Percentiles rank a stretch among this genome's conserved stretches.
Evolutionary conservation across 2,113 vertebrate species (phyloP).

Genomic region (Eulacestoma nigropectus): DNA sequence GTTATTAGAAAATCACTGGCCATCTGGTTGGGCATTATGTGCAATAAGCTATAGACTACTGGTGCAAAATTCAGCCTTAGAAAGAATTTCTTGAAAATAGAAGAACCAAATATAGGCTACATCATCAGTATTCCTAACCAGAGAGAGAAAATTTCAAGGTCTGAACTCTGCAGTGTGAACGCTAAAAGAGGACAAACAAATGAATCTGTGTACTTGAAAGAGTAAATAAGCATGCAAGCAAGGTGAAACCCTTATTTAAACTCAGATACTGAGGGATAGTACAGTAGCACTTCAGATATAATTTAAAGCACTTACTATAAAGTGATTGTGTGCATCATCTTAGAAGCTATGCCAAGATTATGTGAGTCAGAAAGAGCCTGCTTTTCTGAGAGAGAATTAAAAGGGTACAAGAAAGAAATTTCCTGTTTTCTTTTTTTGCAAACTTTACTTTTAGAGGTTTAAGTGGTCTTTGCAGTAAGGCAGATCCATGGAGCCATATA

Average conservation of each 20-base stretch:
- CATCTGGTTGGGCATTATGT: not conserved
- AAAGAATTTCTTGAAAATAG: not conserved
- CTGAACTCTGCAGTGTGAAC: not conserved
- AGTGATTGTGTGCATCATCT: not conserved
- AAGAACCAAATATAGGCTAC: not conserved
- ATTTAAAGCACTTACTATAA: not conserved
- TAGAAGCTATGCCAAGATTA: not conserved
- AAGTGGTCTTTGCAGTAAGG: not conserved
- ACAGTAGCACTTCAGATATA: not conserved
- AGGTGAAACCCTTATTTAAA: not conserved
- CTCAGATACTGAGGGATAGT: not conserved
- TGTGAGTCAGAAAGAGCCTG: not conserved
- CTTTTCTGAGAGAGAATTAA: not conserved
- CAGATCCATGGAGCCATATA: not conserved
- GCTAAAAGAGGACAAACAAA: not conserved
- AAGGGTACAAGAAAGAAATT: not conserved
- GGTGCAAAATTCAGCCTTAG: not conserved
- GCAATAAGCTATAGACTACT: not conserved
- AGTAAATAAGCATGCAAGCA: not conserved
- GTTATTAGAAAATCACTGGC: not conserved
- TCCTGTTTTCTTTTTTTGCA: not conserved
- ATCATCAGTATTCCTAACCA: not conserved
- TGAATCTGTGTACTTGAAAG: not conserved
- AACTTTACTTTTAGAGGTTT: not conserved
- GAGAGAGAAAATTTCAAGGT: not conserved